These are phyloP conservation scores for Lophochroa leadbeateri DNA, from an alignment of 2,113 vertebrate species.

Conservation along the genomic window DNA sequence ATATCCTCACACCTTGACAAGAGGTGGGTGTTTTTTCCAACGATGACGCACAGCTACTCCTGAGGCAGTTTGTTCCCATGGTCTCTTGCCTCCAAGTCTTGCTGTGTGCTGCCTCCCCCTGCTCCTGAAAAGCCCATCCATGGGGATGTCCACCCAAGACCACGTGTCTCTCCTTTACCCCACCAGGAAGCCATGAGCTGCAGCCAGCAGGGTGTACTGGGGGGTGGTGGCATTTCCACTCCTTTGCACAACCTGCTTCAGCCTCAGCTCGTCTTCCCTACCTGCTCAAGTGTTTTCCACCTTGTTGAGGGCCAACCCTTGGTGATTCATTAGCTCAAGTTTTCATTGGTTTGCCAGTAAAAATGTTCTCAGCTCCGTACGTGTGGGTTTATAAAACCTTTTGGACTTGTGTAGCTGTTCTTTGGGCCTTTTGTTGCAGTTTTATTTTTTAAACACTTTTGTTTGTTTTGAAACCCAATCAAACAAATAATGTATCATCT, in stretches of 20 bases:
- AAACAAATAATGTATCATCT: background rate
- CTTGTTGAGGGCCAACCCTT: accelerated
- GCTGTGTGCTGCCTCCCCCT: background rate
- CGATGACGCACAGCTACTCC: background rate
- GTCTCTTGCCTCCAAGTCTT: background rate
- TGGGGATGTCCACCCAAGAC: background rate
- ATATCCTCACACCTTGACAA: background rate
- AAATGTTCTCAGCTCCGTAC: background rate
- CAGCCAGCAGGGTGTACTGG: no score
- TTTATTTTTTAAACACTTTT: background rate
- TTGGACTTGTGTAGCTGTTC: background rate
- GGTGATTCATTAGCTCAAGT: background rate
- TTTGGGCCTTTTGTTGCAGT: background rate
- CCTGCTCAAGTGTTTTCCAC: background rate
- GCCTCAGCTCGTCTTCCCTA: background rate
- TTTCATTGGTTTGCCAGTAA: background rate
- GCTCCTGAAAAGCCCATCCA: background rate
- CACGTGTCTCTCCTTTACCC: accelerated
- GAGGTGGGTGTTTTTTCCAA: background rate
- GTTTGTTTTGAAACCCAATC: background rate
- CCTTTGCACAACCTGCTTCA: background rate
- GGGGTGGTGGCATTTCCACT: background rate
- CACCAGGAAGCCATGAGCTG: background rate
- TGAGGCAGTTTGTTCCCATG: background rate
- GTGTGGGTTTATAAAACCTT: background rate